Percentiles rank a stretch among this genome's conserved stretches.
Conservation (phyloP, 2,888 invertebrate genomes). For the Sarcophaga caerulescens region DNA sequence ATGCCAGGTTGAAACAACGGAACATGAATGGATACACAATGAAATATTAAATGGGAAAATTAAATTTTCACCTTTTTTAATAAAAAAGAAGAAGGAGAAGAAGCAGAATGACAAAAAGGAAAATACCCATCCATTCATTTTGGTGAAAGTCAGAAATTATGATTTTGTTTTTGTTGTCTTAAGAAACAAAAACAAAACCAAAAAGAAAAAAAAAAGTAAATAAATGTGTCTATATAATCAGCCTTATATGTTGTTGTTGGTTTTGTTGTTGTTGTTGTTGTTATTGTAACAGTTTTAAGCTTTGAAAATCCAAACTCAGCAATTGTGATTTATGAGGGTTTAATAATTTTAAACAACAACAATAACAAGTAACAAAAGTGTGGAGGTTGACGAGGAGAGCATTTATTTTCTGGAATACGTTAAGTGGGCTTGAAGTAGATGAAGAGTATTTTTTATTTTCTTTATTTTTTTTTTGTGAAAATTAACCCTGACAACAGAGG, state of each 20-base stretch:
- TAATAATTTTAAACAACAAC: constrained; percentile 15
- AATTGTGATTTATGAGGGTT: constrained; percentile 63
- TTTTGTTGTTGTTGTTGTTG: not conserved
- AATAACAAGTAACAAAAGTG: not conserved
- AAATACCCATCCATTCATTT: not conserved
- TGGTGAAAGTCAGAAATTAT: constrained; percentile 36
- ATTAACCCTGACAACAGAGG: constrained; percentile 67
- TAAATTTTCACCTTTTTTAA: constrained; percentile 55
- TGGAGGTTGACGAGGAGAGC: not conserved
- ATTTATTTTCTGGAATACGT: not conserved
- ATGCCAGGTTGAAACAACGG: not conserved
- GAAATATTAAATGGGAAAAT: constrained; percentile 46
- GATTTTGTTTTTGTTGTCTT: constrained; percentile 16
- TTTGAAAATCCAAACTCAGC: constrained; percentile 51
- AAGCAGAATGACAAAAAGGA: constrained; percentile 8
- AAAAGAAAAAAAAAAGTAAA: no score
- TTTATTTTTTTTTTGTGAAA: constrained; percentile 44
- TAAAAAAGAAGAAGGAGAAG: no score
- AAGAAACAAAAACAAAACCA: not conserved
- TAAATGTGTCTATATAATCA: constrained; percentile 7
- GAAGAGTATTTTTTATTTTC: constrained; percentile 29
- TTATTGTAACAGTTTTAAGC: not conserved
- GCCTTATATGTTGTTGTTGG: constrained; percentile 8
- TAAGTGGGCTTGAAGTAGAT: constrained; percentile 29
- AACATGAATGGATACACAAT: constrained; percentile 19